phyloP scores from a whole-genome alignment of 2,797 vertebrate species.

The Agapornis canus region DNA sequence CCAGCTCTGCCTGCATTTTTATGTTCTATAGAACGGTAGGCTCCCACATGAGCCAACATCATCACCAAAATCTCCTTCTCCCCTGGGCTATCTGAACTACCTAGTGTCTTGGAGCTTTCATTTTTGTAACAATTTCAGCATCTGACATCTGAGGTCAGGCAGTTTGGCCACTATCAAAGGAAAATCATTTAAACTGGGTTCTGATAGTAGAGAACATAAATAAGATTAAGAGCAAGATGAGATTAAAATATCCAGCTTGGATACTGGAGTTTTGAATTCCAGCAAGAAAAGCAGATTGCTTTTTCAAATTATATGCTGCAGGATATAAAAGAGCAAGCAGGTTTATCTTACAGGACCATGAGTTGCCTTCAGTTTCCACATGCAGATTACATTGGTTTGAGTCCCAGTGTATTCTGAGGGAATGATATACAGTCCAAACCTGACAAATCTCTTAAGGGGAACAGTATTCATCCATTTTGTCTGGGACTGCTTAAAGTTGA shows the following conservation, averaged over 20 bases:
- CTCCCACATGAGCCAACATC: neutral
- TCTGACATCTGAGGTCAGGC: neutral
- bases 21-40: neutral
- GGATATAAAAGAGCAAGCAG: neutral
- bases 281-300: neutral
- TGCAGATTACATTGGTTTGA: neutral
- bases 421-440: neutral
- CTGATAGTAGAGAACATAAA: neutral
- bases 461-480: neutral
- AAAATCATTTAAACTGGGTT: neutral
- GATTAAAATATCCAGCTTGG: neutral
- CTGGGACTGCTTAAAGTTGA: neutral
- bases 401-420: neutral
- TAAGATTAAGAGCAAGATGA: neutral
- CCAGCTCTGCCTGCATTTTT: neutral
- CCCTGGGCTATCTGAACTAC: neutral
- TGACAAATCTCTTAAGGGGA: neutral
- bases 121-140: neutral
- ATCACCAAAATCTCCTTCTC: neutral
- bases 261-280: neutral
- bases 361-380: neutral
- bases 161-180: neutral
- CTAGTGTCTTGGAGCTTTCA: neutral
- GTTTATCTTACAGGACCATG: conserved; percentile 15
- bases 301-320: neutral